A percentile compares a stretch with the other conserved stretches of the same genome.
Evolutionary conservation across 2,888 invertebrate species (phyloP).

Genomic region (Tachystola acroxantha): DNA sequence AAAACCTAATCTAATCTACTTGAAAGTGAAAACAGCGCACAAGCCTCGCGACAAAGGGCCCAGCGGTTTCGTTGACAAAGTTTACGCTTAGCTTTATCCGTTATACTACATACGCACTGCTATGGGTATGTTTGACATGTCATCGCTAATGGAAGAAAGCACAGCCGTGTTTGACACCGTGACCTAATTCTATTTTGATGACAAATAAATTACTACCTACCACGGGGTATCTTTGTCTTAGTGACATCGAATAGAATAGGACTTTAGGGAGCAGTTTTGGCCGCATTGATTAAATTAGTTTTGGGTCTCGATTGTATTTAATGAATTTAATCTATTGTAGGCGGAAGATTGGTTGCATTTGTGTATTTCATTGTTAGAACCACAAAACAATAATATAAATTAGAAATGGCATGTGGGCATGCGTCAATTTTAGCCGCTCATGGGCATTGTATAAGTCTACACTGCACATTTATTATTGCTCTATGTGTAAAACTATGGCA

Average conservation of each 20-base stretch:
- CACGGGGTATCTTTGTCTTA: background rate
- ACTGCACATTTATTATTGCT: too few relatives aligned
- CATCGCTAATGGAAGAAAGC: conserved; percentile 51
- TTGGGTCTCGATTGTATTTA: too few relatives aligned
- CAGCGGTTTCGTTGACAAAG: conserved; percentile 43
- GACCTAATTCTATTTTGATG: conserved; percentile 45
- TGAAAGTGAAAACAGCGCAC: conserved; percentile 1
- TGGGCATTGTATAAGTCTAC: too few relatives aligned
- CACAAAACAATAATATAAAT: too few relatives aligned
- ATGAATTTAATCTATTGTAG: too few relatives aligned
- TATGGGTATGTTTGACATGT: conserved; percentile 46
- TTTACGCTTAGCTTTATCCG: conserved; percentile 37
- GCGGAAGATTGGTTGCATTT: too few relatives aligned
- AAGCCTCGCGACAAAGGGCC: conserved; percentile 3
- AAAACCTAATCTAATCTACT: background rate
- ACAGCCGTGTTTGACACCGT: conserved; percentile 39
- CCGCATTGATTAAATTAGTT: background rate
- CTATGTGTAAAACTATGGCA: too few relatives aligned
- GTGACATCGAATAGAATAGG: background rate
- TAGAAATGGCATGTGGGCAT: too few relatives aligned
- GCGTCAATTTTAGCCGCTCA: too few relatives aligned
- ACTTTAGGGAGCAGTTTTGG: background rate
- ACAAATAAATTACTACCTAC: conserved; percentile 24
- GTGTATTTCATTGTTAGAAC: too few relatives aligned
- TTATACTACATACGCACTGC: conserved; percentile 11